phyloP scores from a whole-genome alignment of 37 sponge, comb jelly and placozoan species.

The Amphimedon queenslandica region DNA sequence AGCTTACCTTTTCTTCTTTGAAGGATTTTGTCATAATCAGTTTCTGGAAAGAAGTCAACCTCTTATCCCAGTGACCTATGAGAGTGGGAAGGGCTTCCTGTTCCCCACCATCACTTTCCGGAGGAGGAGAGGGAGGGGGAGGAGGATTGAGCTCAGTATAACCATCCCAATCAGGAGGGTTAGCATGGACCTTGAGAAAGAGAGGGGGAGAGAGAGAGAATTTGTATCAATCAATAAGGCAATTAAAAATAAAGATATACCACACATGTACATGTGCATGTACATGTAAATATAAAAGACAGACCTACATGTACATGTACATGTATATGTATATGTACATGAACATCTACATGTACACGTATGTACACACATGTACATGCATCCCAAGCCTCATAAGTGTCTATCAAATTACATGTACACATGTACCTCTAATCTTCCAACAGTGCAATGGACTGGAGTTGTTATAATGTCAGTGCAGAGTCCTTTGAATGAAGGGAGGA shows the following conservation, averaged over 20 bases:
- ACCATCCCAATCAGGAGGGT: slow-evolving; percentile 68
- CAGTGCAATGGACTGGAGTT: slow-evolving; percentile 71
- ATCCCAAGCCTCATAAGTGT: not conserved
- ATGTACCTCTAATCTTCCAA: slow-evolving; percentile 61
- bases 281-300: not conserved
- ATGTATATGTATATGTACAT: not conserved
- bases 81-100: slow-evolving; percentile 17
- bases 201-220: no score
- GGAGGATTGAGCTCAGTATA: slow-evolving; percentile 41
- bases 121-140: slow-evolving; percentile 6
- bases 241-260: not conserved
- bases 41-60: slow-evolving; percentile 86
- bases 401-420: not conserved
- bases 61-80: slow-evolving; percentile 84
- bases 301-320: not conserved
- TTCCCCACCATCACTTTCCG: slow-evolving; percentile 19
- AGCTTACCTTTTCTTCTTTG: slow-evolving; percentile 79
- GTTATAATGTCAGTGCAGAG: slow-evolving; percentile 60
- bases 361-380: not conserved
- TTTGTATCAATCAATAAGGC: no score
- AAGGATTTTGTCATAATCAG: slow-evolving; percentile 88
- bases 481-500: slow-evolving; percentile 72
- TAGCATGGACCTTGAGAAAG: slow-evolving; percentile 41
- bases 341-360: not conserved
- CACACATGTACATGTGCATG: not conserved